Percentiles rank a stretch among this genome's conserved stretches.
These are phyloP conservation scores for Reticulitermes speratus DNA, from an alignment of 1,140 invertebrate genomes.

Conservation along the genomic window DNA sequence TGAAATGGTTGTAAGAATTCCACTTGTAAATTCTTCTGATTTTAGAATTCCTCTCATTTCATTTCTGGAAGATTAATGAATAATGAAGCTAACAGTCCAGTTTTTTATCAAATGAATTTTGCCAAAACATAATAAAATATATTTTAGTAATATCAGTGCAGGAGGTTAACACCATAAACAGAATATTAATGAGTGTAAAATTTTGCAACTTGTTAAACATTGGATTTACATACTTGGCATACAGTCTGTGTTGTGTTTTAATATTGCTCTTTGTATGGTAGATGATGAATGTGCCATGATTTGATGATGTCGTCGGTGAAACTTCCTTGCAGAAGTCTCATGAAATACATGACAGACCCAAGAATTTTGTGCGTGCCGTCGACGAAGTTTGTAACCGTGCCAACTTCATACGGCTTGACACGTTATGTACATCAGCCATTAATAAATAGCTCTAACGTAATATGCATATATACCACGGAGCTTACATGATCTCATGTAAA, in stretches of 20 bases:
- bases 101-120: not conserved
- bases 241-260: not conserved
- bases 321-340: not conserved
- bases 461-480: not conserved
- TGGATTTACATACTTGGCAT: not conserved
- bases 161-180: not conserved
- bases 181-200: not conserved
- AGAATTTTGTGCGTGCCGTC: not conserved
- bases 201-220: not conserved
- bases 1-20: not conserved
- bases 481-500: constrained; percentile 9
- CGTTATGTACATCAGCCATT: not conserved
- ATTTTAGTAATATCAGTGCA: not conserved
- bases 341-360: not conserved
- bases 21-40: not conserved
- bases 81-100: not conserved
- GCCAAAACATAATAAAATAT: not conserved
- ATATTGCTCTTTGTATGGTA: not conserved
- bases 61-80: not conserved
- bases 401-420: not conserved
- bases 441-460: not conserved
- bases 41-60: not conserved
- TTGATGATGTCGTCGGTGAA: not conserved
- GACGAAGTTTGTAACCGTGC: not conserved
- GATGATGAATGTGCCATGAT: not conserved